These are phyloP conservation scores for Sitodiplosis mosellana DNA, from an alignment of 1,140 invertebrate species.

Conservation along the genomic window DNA sequence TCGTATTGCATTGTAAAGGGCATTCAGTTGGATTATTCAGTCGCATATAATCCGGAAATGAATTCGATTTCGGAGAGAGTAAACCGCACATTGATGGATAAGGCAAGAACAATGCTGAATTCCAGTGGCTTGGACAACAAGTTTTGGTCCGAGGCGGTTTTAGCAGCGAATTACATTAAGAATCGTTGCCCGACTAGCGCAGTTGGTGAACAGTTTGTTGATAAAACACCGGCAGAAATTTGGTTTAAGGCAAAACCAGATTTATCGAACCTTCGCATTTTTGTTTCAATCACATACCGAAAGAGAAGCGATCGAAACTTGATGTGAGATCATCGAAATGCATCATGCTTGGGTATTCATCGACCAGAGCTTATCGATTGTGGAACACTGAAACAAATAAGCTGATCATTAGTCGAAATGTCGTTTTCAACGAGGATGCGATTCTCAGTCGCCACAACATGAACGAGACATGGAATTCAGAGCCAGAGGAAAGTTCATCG, in stretches of 20 bases:
- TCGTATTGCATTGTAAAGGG: constrained; percentile 23
- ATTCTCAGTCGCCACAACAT: neutral
- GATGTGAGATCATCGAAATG: neutral
- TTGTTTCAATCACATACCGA: neutral
- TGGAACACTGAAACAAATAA: constrained; percentile 7
- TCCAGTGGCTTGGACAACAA: constrained; percentile 13
- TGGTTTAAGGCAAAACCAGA: constrained; percentile 1
- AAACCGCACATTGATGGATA: constrained; percentile 26
- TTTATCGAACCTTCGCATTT: neutral
- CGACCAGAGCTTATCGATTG: constrained; percentile 6
- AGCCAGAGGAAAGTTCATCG: neutral
- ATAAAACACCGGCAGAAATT: constrained; percentile 2
- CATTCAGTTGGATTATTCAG: constrained; percentile 27
- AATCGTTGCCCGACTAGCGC: neutral
- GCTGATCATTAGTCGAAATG: constrained; percentile 7
- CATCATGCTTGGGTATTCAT: constrained; percentile 11
- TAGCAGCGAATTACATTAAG: constrained; percentile 12
- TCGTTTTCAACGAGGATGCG: neutral
- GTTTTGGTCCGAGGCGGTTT: constrained; percentile 24
- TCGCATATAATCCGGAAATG: constrained; percentile 27
- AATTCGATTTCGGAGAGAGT: constrained; percentile 31
- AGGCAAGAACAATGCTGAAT: constrained; percentile 21
- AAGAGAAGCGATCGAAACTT: constrained; percentile 1
- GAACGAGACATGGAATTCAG: neutral
- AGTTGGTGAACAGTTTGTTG: neutral